Evolutionary conservation across 1,140 invertebrate genomes (phyloP).

Genomic region (Bombus difficillimus): DNA sequence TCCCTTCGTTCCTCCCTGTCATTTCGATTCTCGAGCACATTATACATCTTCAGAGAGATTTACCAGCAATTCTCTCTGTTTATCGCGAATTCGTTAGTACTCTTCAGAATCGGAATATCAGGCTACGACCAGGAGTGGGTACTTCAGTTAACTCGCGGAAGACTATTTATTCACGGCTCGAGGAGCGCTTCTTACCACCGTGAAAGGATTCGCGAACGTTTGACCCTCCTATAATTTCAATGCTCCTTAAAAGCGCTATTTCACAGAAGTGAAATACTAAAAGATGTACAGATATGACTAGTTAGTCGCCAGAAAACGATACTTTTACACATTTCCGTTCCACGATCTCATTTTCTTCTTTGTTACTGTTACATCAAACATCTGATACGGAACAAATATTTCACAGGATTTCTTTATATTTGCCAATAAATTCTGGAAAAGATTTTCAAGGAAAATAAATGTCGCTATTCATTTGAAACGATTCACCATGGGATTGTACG

Average conservation of each 20-base stretch:
- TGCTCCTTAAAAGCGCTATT: slow-evolving; percentile 25
- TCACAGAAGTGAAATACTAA: not conserved
- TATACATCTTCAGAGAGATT: slow-evolving; percentile 43
- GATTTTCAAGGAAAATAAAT: not conserved
- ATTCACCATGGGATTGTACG: not conserved
- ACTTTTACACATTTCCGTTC: not conserved
- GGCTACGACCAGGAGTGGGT: slow-evolving; percentile 35
- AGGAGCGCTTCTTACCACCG: slow-evolving; percentile 59
- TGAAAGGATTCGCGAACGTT: slow-evolving; percentile 65
- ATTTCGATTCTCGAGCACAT: slow-evolving; percentile 14
- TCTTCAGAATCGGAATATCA: slow-evolving; percentile 36
- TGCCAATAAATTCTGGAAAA: too few species aligned
- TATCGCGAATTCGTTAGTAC: slow-evolving; percentile 65
- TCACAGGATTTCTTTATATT: not conserved
- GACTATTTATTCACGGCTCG: slow-evolving; percentile 69
- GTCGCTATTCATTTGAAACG: not conserved
- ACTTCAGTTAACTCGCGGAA: slow-evolving; percentile 66
- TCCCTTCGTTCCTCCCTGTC: not conserved
- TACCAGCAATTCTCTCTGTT: slow-evolving; percentile 63
- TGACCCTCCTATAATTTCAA: slow-evolving; percentile 56
- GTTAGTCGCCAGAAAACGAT: not conserved
- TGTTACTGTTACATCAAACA: not conserved
- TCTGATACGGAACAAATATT: not conserved
- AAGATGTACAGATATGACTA: too few species aligned
- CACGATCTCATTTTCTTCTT: too few species aligned